A percentile compares a stretch with the other conserved stretches of the same genome.
phyloP scores from a whole-genome alignment of 1,140 invertebrate species.

The Danaus melanippus region DNA sequence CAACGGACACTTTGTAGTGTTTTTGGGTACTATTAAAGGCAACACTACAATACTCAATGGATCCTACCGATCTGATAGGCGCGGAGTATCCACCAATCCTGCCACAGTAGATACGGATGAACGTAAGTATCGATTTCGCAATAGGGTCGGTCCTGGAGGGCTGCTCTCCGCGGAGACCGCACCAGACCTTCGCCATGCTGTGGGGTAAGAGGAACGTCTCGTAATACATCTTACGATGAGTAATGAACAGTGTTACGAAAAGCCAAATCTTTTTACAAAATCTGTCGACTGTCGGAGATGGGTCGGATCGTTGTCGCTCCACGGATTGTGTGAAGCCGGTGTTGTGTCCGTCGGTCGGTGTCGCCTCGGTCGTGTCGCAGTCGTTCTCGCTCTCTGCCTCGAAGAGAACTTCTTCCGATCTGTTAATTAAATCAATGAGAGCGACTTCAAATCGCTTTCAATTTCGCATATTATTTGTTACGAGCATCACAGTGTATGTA shows the following conservation, averaged over 20 bases:
- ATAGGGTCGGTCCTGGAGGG: conserved; percentile 25
- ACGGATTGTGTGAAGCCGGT: conserved; percentile 12
- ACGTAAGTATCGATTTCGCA: conserved; percentile 28
- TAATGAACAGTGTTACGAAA: neutral
- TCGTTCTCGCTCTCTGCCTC: conserved; percentile 47
- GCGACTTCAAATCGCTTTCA: neutral
- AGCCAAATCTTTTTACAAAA: conserved; percentile 14
- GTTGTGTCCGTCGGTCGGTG: conserved; percentile 13
- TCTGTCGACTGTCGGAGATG: conserved; percentile 23
- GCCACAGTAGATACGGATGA: conserved; percentile 26
- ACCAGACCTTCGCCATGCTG: conserved; percentile 41
- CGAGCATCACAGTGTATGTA: neutral
- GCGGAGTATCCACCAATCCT: conserved; percentile 20
- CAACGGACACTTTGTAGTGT: neutral
- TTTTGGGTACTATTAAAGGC: neutral
- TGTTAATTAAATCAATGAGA: conserved; percentile 8
- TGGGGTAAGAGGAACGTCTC: neutral
- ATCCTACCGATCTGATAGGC: conserved; percentile 21
- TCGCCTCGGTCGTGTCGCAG: conserved; percentile 20
- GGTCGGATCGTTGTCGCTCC: conserved; percentile 28
- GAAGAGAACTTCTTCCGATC: conserved; percentile 39
- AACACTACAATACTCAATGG: neutral
- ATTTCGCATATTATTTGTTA: neutral
- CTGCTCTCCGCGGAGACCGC: conserved; percentile 45
- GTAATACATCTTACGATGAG: neutral